A percentile compares a stretch with the other conserved stretches of the same genome.
phyloP scores from a whole-genome alignment of 2,797 vertebrate genomes.

The Rhinella marina region DNA sequence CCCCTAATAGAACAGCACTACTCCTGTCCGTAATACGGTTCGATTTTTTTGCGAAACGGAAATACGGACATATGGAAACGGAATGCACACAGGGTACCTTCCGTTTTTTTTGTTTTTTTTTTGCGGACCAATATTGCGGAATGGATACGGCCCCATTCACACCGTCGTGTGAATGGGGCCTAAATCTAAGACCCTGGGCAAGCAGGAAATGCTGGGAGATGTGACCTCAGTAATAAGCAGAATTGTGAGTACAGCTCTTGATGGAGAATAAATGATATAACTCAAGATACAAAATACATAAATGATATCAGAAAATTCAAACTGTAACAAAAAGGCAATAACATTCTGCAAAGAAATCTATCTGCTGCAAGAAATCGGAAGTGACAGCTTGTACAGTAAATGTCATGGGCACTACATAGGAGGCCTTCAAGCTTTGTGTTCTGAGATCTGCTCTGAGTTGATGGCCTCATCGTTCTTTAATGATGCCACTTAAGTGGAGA shows the following conservation, averaged over 20 bases:
- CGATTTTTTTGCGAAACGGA: too few relatives aligned
- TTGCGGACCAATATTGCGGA: too few relatives aligned
- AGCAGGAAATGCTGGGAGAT: neutral
- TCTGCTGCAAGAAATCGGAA: neutral
- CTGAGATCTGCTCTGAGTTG: neutral
- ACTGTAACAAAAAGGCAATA: neutral
- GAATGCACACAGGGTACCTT: too few relatives aligned
- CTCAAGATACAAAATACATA: too few relatives aligned
- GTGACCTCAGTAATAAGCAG: neutral
- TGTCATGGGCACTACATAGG: neutral
- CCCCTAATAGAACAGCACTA: too few relatives aligned
- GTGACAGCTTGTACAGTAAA: neutral
- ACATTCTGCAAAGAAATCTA: neutral
- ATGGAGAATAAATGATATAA: neutral
- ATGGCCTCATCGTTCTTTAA: neutral
- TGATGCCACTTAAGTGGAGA: slow-evolving; percentile 6
- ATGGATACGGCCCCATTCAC: too few relatives aligned
- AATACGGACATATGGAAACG: too few relatives aligned
- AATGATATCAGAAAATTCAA: too few relatives aligned
- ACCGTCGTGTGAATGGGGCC: too few relatives aligned
- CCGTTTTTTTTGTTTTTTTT: too few relatives aligned
- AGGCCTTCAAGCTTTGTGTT: neutral
- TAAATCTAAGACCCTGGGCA: neutral
- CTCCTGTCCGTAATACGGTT: too few relatives aligned
- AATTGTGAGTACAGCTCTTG: too few relatives aligned